These are phyloP conservation scores for Heterohyrax brucei DNA, from an alignment of 2,797 vertebrate species.

Conservation along the genomic window DNA sequence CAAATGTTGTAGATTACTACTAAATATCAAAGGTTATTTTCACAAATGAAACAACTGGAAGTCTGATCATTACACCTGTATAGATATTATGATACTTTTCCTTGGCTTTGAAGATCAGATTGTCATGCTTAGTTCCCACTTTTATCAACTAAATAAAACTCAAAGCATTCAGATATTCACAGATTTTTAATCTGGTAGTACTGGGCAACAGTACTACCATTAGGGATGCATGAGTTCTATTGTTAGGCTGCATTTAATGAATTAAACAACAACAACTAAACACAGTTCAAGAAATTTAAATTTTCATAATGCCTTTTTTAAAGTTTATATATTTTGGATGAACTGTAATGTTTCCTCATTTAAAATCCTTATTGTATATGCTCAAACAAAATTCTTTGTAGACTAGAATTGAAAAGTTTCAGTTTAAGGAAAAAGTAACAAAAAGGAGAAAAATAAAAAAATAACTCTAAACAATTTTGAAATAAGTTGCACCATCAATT, in stretches of 20 bases:
- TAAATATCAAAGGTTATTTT: constrained; percentile 31
- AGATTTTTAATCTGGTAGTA: constrained; percentile 86
- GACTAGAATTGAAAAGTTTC: constrained; percentile 76
- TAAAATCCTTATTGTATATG: constrained; percentile 26
- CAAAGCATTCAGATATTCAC: constrained; percentile 78
- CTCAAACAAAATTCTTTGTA: constrained; percentile 23
- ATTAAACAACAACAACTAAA: constrained; percentile 76
- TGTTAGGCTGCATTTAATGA: constrained; percentile 85
- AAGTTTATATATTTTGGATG: background rate
- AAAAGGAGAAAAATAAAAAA: constrained; percentile 25
- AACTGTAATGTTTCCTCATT: constrained; percentile 17
- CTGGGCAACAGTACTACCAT: constrained; percentile 84
- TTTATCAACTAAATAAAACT: constrained; percentile 70
- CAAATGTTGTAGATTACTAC: constrained; percentile 51
- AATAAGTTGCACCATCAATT: constrained; percentile 78
- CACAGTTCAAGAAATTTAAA: constrained; percentile 22
- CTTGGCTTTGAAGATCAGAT: constrained; percentile 63
- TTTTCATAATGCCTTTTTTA: constrained; percentile 28
- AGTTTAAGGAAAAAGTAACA: constrained; percentile 81
- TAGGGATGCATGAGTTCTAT: constrained; percentile 83
- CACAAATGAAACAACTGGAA: constrained; percentile 59
- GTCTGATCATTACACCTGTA: background rate
- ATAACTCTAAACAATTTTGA: constrained; percentile 36
- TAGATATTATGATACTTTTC: constrained; percentile 54
- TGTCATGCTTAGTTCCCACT: constrained; percentile 53